phyloP scores from a whole-genome alignment of 2,113 vertebrate genomes.

The human (Homo sapiens) region DNA sequence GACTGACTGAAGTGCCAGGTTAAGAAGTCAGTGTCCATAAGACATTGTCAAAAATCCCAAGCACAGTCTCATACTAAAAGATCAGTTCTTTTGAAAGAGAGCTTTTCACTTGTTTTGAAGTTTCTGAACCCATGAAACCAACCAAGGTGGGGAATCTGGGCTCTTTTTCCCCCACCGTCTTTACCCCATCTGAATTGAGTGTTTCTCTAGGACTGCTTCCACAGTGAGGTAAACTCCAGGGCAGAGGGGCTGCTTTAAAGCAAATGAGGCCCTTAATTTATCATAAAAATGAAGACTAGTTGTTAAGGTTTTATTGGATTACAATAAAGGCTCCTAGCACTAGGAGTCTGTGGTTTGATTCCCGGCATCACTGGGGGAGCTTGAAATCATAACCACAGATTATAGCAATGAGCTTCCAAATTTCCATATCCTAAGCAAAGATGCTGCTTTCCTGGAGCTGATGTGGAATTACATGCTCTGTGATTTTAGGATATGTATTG shows the following conservation, averaged over 20 bases:
- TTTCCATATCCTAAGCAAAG: conserved; percentile 77
- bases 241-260: conserved; percentile 80
- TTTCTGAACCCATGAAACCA: conserved; percentile 38
- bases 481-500: conserved; percentile 54
- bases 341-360: conserved; percentile 83
- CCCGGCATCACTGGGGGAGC: conserved; percentile 81
- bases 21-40: not conserved
- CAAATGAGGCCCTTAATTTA: conserved; percentile 81
- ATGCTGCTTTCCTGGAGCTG: conserved; percentile 66
- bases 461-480: conserved; percentile 68
- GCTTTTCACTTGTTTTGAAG: conserved; percentile 62
- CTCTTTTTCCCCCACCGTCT: not conserved
- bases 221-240: conserved; percentile 73
- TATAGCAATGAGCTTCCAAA: conserved; percentile 84
- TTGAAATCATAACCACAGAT: conserved; percentile 84
- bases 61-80: conserved; percentile 16
- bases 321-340: conserved; percentile 81
- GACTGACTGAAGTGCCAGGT: not conserved
- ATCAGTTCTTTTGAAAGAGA: conserved; percentile 44
- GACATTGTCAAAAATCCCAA: not conserved
- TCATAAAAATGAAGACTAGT: conserved; percentile 79
- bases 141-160: conserved; percentile 59
- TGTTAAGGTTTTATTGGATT: conserved; percentile 85
- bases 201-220: conserved; percentile 64
- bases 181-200: not conserved